Conservation (phyloP, 2,113 vertebrate species). For the Australoheros scitulus region DNA sequence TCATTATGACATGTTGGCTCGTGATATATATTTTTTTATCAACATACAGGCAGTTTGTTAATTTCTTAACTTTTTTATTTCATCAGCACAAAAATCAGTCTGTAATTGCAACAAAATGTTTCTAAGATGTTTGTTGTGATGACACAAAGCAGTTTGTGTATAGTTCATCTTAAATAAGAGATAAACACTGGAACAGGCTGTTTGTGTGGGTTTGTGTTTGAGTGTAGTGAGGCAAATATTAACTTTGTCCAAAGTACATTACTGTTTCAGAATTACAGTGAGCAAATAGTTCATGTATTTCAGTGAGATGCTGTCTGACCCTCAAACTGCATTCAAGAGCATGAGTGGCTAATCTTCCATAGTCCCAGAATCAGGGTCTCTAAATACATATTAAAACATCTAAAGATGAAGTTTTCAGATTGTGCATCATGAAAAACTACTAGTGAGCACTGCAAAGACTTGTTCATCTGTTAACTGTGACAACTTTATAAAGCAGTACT, state of each 20-base stretch:
- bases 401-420: neutral
- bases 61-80: too few relatives aligned
- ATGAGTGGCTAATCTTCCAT: neutral
- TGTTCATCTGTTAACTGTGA: neutral
- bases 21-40: too few relatives aligned
- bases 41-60: too few relatives aligned
- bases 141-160: neutral
- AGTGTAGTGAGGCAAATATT: constrained; percentile 57
- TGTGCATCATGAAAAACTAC: neutral
- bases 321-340: constrained; percentile 7
- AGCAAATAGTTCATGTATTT: constrained; percentile 34
- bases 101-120: too few relatives aligned
- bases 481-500: too few relatives aligned
- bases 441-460: neutral
- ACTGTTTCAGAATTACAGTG: constrained; percentile 12
- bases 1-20: too few relatives aligned
- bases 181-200: constrained; percentile 5
- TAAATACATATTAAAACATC: neutral
- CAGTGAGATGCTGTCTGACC: constrained; percentile 3
- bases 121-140: neutral
- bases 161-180: neutral
- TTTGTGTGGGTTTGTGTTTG: constrained; percentile 42
- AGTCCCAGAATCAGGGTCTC: neutral
- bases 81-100: too few relatives aligned
- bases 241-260: constrained; percentile 65